Evolutionary conservation across 2,113 vertebrate species (phyloP), one percentile per base, ranked within the genome.

Genomic region (Daphoenositta chrysoptera): DNA sequence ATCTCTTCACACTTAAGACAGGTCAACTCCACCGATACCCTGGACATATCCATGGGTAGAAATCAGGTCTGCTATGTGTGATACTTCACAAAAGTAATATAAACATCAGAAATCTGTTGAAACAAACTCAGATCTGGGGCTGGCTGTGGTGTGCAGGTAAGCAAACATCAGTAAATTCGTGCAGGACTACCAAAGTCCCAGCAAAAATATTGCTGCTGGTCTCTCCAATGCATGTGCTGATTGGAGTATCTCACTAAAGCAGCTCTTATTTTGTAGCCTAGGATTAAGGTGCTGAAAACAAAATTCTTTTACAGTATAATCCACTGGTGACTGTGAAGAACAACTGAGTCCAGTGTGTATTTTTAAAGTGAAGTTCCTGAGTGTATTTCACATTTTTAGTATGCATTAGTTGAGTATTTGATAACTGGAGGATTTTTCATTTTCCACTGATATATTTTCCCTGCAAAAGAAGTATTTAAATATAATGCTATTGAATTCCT

Each of bases 401-500:
- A 72, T 45, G 37, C 18, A 21, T 72, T 82, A 69, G 20, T 40
- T 83, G 40, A 84, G 20, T 61, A 48, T 27, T 69, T 81, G n/a
- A 24, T 87, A 70, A 77, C 53, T 54, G 57, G 37, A 58, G 24
- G 60, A 28, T 69, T 79, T 81, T 93, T 28, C 31, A 39, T 91
- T 86, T 92, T 83, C 56, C 35, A 80, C 27, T 14, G 24, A 79
- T 47, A 39, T 17, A 77, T 90, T 91, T 94, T 89, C 28, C 53
- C 24, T 76, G 57, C 21, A 90, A 86, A 92, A 26, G 54, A 80
- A 77, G 22, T 58, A 82, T 48, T 81, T 79, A 91, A 91, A 82
- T 50, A 69, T 35, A 80, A 93, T 28, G 47, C 28, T 76, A 28
- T 44, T 87, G 80, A 92, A 94, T 87, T 92, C 44, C 53, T 91